Evolutionary conservation across 2,113 vertebrate genomes (phyloP).

Genomic region (Eptesicus fuscus): DNA sequence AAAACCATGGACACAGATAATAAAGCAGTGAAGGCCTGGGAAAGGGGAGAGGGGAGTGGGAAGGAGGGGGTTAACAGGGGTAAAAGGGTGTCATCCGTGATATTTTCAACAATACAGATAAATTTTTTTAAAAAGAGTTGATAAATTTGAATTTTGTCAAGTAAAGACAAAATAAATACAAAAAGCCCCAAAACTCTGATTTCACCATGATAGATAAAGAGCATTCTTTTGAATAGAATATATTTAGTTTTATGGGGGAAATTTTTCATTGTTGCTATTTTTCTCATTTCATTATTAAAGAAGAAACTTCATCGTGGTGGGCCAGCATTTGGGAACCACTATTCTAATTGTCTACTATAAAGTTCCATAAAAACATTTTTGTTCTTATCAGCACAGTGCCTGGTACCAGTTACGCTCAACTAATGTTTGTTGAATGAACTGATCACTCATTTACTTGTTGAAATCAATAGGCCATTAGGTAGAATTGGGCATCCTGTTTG

Average conservation of each 20-base stretch:
- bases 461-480: not conserved
- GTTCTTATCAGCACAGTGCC: not conserved
- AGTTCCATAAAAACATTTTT: not conserved
- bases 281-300: not conserved
- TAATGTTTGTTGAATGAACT: not conserved
- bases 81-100: too few relatives aligned
- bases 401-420: not conserved
- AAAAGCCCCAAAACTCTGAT: not conserved
- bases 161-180: not conserved
- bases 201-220: not conserved
- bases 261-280: not conserved
- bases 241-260: not conserved
- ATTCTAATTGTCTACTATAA: not conserved
- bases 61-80: too few relatives aligned
- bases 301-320: not conserved
- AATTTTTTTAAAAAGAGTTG: not conserved
- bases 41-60: too few relatives aligned
- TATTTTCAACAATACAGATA: too few relatives aligned
- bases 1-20: too few relatives aligned
- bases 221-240: not conserved
- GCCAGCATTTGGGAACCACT: not conserved
- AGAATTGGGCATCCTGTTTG: not conserved
- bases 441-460: not conserved
- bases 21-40: too few relatives aligned
- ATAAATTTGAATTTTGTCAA: constrained; percentile 6